Base-by-base conservation (phyloP, 2,888 invertebrate species). In the Melanotus villosus region DNA sequence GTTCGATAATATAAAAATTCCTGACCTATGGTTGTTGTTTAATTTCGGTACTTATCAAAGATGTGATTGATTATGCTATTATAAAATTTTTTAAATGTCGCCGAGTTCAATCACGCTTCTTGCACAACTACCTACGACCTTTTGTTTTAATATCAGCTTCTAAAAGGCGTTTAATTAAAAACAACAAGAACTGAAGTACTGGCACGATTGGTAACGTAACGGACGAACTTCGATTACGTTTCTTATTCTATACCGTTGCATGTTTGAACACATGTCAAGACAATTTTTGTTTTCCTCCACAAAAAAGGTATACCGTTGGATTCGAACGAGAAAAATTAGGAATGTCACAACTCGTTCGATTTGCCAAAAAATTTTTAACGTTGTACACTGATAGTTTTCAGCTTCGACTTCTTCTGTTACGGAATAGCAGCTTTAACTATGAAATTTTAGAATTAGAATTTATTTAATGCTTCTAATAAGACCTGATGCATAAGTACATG, bases 151-250 rank as follows among this genome's bases (percentile, higher is more conserved):
- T 26, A 7, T 26, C 26, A 7, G 4, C 26, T n/a, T n/a, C 26
- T 56, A 12, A 56, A 21, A 10, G 19, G 36, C 36, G 36, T 36
- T 56, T 56, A 56, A 38, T 38, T 34, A 38, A 21, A 56, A 38
- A 38, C 38, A n/a, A 1, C 34, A 56, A 38, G 10, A 19, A 38
- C 56, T 52, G 16, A n/a, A 56, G 10, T 21, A 14, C 26, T n/a
- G 26, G 26, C 26, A 56, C 56, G 36, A 32, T 56, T 19, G 23
- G 62, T 65, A 54, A 58, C 68, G 68, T 72, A 68, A 72, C 72
- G 73, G 73, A 68, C 45, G 63, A 72, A 64, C 72, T 70, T 73
- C 73, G 57, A 70, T 72, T 72, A 70, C 38, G 60, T 68, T 70
- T 72, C 70, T 72, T 72, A 23, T 47, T 30, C 10, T 30, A n/a